Conservation (phyloP, 1,140 invertebrate species). For the Ectropis grisescens region DNA sequence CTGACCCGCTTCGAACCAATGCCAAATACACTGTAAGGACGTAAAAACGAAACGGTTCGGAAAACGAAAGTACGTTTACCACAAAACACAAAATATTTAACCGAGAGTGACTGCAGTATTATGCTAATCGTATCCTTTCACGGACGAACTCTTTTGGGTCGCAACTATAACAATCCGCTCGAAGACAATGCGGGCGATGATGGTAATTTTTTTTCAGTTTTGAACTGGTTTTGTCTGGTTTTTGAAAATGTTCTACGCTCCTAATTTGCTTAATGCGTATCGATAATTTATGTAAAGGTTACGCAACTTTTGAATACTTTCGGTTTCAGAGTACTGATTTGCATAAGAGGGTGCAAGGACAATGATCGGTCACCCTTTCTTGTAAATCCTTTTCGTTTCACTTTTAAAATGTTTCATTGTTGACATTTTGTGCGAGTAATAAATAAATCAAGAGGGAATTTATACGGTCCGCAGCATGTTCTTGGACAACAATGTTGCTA, state of each 20-base stretch:
- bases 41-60: conserved; percentile 14
- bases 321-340: conserved; percentile 66
- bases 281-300: conserved; percentile 62
- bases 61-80: conserved; percentile 51
- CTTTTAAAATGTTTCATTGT: conserved; percentile 62
- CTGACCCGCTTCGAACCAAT: conserved; percentile 13
- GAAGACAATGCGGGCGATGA: conserved; percentile 30
- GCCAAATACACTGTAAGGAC: conserved; percentile 17
- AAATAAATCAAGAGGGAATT: conserved; percentile 62
- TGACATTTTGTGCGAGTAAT: conserved; percentile 58
- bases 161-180: no score
- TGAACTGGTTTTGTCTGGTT: conserved; percentile 32
- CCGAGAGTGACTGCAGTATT: conserved; percentile 28
- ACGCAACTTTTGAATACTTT: conserved; percentile 53
- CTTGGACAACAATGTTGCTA: conserved; percentile 35
- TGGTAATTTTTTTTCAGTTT: conserved; percentile 28
- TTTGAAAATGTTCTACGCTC: conserved; percentile 19
- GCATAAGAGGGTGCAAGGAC: conserved; percentile 51
- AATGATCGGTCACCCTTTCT: conserved; percentile 51
- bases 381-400: conserved; percentile 60
- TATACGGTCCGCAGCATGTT: conserved; percentile 40
- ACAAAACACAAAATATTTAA: conserved; percentile 57
- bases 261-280: conserved; percentile 60
- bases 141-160: conserved; percentile 7
- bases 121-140: conserved; percentile 45